Evolutionary conservation across 2,797 vertebrate genomes (phyloP).

Genomic region (Lutjanus campechanus): DNA sequence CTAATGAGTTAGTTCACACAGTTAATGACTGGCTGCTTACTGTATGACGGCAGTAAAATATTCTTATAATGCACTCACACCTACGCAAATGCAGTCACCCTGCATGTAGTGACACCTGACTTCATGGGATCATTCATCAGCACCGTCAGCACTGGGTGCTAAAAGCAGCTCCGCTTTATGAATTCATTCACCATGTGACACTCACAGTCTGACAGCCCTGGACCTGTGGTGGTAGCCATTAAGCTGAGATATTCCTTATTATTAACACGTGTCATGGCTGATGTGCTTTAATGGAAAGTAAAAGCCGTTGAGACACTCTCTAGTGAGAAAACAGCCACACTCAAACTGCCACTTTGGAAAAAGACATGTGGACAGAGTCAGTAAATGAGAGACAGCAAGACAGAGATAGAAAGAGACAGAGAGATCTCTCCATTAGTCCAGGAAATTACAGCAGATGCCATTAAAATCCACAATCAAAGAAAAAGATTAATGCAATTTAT

Average conservation of each 20-base stretch:
- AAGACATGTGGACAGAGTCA: constrained; percentile 39
- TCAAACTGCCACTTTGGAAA: constrained; percentile 59
- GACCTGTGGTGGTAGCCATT: constrained; percentile 54
- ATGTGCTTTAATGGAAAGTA: constrained; percentile 76
- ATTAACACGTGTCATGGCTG: constrained; percentile 64
- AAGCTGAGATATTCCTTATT: constrained; percentile 55
- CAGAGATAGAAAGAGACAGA: constrained; percentile 19
- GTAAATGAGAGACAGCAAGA: constrained; percentile 39
- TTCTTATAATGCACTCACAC: too few relatives aligned
- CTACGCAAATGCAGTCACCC: constrained; percentile 13
- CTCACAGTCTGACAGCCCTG: constrained; percentile 35
- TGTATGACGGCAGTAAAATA: too few relatives aligned
- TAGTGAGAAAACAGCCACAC: constrained; percentile 59
- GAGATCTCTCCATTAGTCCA: constrained; percentile 21
- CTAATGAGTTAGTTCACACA: neutral
- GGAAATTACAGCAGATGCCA: constrained; percentile 38
- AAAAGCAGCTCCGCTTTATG: constrained; percentile 54
- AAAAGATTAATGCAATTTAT: constrained; percentile 45
- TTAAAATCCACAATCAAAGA: constrained; percentile 36
- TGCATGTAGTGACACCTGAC: constrained; percentile 17
- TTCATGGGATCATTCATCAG: constrained; percentile 54
- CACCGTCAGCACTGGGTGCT: constrained; percentile 32
- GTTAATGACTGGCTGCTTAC: neutral
- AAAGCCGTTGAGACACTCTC: constrained; percentile 66
- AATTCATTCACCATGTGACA: constrained; percentile 53